phyloP scores from a whole-genome alignment of 37 sponge, comb jelly and placozoan genomes.

The Ianthella basta region DNA sequence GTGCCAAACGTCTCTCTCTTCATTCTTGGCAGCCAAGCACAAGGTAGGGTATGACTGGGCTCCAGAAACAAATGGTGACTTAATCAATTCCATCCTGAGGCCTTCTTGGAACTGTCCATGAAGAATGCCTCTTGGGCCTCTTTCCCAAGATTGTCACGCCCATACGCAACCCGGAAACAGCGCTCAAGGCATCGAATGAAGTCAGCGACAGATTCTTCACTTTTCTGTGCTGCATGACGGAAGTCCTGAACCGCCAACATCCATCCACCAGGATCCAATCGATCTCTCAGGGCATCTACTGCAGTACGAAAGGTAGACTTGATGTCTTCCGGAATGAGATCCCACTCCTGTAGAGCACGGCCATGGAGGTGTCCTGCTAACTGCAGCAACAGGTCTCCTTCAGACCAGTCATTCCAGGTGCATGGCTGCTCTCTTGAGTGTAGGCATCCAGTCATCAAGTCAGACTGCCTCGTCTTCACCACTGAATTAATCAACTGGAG shows the following conservation, averaged over 20 bases:
- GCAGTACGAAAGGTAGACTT: not conserved
- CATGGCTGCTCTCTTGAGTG: slow-evolving; percentile 39
- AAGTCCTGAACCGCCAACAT: slow-evolving; percentile 67
- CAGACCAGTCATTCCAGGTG: slow-evolving; percentile 62
- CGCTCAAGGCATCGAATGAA: slow-evolving; percentile 45
- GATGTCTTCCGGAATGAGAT: not conserved
- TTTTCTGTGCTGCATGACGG: slow-evolving; percentile 40
- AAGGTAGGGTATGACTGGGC: slow-evolving; percentile 31
- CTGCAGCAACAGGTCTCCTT: slow-evolving; percentile 43
- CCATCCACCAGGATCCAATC: slow-evolving; percentile 54
- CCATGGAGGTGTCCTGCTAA: slow-evolving; percentile 54
- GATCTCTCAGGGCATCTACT: not conserved
- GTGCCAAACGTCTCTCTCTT: slow-evolving; percentile 42
- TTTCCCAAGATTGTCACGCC: slow-evolving; percentile 33
- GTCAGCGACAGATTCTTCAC: slow-evolving; percentile 44
- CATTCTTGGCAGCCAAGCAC: slow-evolving; percentile 49
- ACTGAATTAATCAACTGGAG: slow-evolving; percentile 47
- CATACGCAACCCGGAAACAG: slow-evolving; percentile 49
- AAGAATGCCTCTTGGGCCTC: slow-evolving; percentile 51
- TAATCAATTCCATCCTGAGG: slow-evolving; percentile 27
- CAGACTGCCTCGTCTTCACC: slow-evolving; percentile 38
- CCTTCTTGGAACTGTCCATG: slow-evolving; percentile 51
- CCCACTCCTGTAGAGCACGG: slow-evolving; percentile 39
- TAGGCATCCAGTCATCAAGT: slow-evolving; percentile 49
- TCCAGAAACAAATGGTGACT: slow-evolving; percentile 53